Evolutionary conservation across 1,140 invertebrate genomes (phyloP).

Genomic region (Phocides pigmalion): DNA sequence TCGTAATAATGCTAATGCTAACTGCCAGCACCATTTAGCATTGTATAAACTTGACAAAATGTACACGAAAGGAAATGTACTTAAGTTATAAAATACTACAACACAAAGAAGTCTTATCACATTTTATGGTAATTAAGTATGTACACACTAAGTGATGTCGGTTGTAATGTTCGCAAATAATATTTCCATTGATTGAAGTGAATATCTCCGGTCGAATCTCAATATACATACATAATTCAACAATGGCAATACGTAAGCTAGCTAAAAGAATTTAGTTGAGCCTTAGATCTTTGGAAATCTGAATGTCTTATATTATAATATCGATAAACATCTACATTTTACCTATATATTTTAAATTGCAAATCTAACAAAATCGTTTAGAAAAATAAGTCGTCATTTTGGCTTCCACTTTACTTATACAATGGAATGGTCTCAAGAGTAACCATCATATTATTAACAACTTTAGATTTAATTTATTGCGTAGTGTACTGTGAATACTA

Average conservation of each 20-base stretch:
- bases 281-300: constrained; percentile 81
- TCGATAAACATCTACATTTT: constrained; percentile 77
- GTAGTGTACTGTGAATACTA: constrained; percentile 11
- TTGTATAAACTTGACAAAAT: constrained; percentile 51
- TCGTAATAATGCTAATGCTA: constrained; percentile 45
- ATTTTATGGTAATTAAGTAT: constrained; percentile 71
- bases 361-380: constrained; percentile 81
- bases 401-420: constrained; percentile 76
- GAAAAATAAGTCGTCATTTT: constrained; percentile 83
- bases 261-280: constrained; percentile 78
- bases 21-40: constrained; percentile 61
- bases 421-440: constrained; percentile 80
- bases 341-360: constrained; percentile 72
- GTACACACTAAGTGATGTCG: constrained; percentile 59
- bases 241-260: constrained; percentile 61
- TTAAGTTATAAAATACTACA: constrained; percentile 55
- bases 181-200: constrained; percentile 26
- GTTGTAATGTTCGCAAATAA: constrained; percentile 37
- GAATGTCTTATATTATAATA: constrained; percentile 73
- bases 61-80: constrained; percentile 51
- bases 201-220: constrained; percentile 37
- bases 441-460: constrained; percentile 55
- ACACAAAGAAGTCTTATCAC: constrained; percentile 71
- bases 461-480: constrained; percentile 45
- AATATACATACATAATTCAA: constrained; percentile 54